Percentiles rank a stretch among this genome's conserved stretches.
Evolutionary conservation across 1,140 invertebrate species (phyloP).

Genomic region (Oreohelix idahoensis): DNA sequence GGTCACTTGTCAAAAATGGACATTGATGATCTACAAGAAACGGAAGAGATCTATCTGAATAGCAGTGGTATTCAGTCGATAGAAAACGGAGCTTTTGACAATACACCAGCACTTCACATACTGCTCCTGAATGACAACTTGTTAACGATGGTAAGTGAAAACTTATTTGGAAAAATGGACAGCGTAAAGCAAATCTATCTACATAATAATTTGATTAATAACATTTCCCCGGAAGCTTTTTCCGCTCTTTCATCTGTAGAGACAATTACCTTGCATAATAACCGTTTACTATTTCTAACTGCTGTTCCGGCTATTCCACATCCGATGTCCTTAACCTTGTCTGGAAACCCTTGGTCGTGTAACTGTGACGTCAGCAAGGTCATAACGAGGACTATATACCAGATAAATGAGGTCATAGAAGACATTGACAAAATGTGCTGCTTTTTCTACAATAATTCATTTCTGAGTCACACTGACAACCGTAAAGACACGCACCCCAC

Average conservation of each 20-base stretch:
- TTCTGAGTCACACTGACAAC: background rate
- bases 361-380: conserved; percentile 44
- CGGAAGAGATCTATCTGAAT: conserved; percentile 49
- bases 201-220: conserved; percentile 46
- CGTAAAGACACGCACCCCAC: too few relatives aligned
- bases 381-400: conserved; percentile 25
- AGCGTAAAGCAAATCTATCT: conserved; percentile 46
- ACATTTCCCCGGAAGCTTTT: conserved; percentile 47
- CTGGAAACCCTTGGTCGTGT: conserved; percentile 56
- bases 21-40: conserved; percentile 35
- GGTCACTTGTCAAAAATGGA: conserved; percentile 14
- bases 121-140: conserved; percentile 51
- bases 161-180: conserved; percentile 40
- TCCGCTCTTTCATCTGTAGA: conserved; percentile 19
- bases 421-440: conserved; percentile 44
- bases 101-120: conserved; percentile 28
- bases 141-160: conserved; percentile 23
- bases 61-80: conserved; percentile 41
- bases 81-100: conserved; percentile 43
- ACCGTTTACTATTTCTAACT: conserved; percentile 40
- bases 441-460: background rate
- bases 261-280: conserved; percentile 45
- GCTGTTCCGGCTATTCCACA: background rate
- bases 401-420: conserved; percentile 14
- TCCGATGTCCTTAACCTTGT: conserved; percentile 31